Evolutionary conservation across 2,888 invertebrate genomes (phyloP), one percentile per base, ranked within the genome.

Genomic region (Callinectes sapidus): DNA sequence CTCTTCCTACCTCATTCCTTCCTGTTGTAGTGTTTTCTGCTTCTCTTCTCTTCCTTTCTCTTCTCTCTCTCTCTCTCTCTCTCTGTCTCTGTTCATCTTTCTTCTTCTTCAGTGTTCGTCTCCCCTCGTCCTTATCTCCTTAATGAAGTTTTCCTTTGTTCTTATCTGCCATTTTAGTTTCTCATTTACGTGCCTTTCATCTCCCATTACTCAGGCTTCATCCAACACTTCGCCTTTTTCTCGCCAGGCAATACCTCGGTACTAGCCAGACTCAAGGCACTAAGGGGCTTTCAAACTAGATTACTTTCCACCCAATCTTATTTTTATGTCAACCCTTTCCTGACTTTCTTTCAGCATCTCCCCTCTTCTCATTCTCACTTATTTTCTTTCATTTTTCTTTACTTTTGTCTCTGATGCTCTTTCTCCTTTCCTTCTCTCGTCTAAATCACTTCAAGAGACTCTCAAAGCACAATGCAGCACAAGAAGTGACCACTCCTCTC

Each of bases 141-240:
- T 81, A 81, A 81, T 81, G 81, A 81, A 81, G 35, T 81, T 35
- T 81, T 81, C 35, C 81, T 81, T 81, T 81, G 81, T 81, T 81
- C 81, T 81, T 81, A 81, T 81, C 81, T n/a, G 16, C 14, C 35
- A 35, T 35, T 81, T 81, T 81, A 35, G 35, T 81, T 81, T 81
- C 81, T 32, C 81, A 81, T 81, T 81, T 81, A 14, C 81, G 81
- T 81, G 81, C 81, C 81, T 81, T 81, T 81, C 81, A 81, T 32
- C 81, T 81, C 35, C 81, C 16, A 35, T 32, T 81, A 81, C 32
- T 81, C 81, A 81, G 16, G 81, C 81, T 35, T 81, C 81, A 35
- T 35, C 32, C 35, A 81, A 81, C 81, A 81, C 81, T 81, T 35
- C 81, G n/a, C 35, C 81, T 81, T 35, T 81, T 81, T 81, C 35